Conservation (phyloP, 2,113 vertebrate species). For the Thunnus thynnus region DNA sequence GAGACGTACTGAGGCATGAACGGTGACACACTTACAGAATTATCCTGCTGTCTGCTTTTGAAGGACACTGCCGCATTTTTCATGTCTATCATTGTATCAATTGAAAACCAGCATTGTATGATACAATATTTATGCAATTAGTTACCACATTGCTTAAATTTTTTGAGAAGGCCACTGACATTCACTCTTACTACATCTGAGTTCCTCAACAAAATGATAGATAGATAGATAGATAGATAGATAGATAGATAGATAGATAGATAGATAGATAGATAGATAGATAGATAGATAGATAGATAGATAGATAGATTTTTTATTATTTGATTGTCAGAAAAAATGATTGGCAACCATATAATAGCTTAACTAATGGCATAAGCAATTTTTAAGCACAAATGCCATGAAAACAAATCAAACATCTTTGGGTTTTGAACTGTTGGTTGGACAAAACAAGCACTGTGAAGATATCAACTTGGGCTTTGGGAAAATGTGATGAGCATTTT, state of each 20-base stretch:
- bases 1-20: slow-evolving; percentile 63
- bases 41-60: slow-evolving; percentile 30
- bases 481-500: background rate
- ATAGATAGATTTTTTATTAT: slow-evolving; percentile 13
- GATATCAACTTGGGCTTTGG: no score
- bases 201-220: background rate
- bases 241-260: background rate
- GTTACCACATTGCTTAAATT: background rate
- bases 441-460: background rate
- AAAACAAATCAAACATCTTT: background rate
- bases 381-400: background rate
- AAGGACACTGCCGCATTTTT: slow-evolving; percentile 24
- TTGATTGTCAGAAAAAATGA: background rate
- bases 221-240: slow-evolving; percentile 6
- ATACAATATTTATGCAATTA: background rate
- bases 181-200: background rate
- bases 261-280: slow-evolving; percentile 19
- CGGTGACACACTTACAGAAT: slow-evolving; percentile 64
- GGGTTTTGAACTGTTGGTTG: background rate
- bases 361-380: background rate
- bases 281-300: slow-evolving; percentile 1
- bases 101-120: slow-evolving; percentile 12
- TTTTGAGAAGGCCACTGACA: background rate
- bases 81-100: slow-evolving; percentile 26
- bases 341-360: background rate